Evolutionary conservation across 2,113 vertebrate genomes (phyloP).

Genomic region (Pipra filicauda): DNA sequence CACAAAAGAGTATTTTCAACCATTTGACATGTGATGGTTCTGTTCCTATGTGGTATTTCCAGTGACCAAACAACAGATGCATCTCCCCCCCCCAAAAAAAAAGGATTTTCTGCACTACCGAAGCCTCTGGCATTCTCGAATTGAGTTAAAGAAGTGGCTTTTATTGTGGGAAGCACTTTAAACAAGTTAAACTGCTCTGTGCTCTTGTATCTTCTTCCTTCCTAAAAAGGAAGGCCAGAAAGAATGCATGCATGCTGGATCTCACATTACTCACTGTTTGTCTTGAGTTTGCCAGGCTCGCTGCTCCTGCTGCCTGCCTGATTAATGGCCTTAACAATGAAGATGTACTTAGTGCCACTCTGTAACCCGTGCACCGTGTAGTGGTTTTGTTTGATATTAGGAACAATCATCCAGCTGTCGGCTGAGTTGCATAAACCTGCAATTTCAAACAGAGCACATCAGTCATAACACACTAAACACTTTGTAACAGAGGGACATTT

Average conservation of each 20-base stretch:
- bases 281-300: conserved; percentile 93
- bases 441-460: conserved; percentile 44
- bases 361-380: conserved; percentile 97
- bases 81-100: not conserved
- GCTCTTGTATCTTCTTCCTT: not conserved
- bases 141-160: not conserved
- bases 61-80: not conserved
- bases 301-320: conserved; percentile 96
- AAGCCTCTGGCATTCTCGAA: not conserved
- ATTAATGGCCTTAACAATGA: conserved; percentile 97
- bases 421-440: conserved; percentile 97
- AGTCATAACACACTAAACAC: not conserved
- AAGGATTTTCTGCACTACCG: not conserved
- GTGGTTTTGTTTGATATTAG: conserved; percentile 98
- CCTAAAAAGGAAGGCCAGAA: not conserved
- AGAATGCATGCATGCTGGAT: not conserved
- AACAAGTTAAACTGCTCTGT: not conserved
- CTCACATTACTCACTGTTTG: conserved; percentile 86
- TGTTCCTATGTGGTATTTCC: not conserved
- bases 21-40: not conserved
- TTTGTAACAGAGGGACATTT: not conserved
- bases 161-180: not conserved
- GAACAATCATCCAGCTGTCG: conserved; percentile 99
- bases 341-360: conserved; percentile 97
- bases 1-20: not conserved